Base-by-base conservation (phyloP, 2,113 vertebrate genomes). In the Prochilodus magdalenae region DNA sequence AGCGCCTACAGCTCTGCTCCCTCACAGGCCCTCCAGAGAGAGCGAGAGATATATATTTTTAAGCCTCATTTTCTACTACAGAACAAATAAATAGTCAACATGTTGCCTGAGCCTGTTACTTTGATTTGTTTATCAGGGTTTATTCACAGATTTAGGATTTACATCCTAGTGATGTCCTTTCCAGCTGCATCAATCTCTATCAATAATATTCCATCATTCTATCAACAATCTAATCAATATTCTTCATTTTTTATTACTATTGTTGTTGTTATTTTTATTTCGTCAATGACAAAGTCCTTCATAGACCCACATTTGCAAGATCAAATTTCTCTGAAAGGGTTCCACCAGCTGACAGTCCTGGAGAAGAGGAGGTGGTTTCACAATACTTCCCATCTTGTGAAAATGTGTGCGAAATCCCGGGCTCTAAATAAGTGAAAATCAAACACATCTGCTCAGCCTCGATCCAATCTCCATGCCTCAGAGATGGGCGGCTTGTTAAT, bases 401-500 rank as follows among this genome's bases (percentile, higher is more conserved):
- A 83, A 75, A 75, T 47, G 69, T 75, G 75, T 66, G 71, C 65
- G 79, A 77, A 65, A 72, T 67, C 69, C 26, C 40, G 63, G 14
- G 73, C 65, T 83, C 69, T 76, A 79, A 79, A 81, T 57, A 70
- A 77, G 81, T 74, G 70, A 80, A 81, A 88, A 79, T 79, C 70
- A 73, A 73, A 76, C 80, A 27, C 76, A 22, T 73, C 76, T 75
- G 69, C 77, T 76, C 69, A 18, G 72, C 77, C 47, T 67, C 75
- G 30, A 44, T 84, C 69, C 80, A 75, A 80, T 83, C 73, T 69
- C 66, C 22, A 62, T 67, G 53, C 65, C 75, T 74, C 74, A 59
- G 70, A 79, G 72, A 83, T 76, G 73, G 75, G 72, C 65, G 59
- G 72, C 75, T 84, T 84, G 84, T 83, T 86, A 87, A 78, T 87